Evolutionary conservation across 1,140 invertebrate species (phyloP), one percentile per base, ranked within the genome.

Genomic region (Varroa destructor): DNA sequence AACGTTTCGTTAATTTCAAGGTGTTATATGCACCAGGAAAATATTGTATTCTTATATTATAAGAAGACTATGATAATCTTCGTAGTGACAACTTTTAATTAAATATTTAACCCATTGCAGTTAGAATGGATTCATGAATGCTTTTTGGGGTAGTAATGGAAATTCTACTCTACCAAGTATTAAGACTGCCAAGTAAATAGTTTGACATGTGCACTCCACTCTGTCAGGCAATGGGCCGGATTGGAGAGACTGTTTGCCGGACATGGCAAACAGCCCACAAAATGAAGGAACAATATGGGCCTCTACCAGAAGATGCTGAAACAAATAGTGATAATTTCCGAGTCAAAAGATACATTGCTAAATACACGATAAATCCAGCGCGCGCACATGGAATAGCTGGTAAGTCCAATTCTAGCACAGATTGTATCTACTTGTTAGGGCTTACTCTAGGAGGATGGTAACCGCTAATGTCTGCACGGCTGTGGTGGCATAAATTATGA

Each of bases 331-430:
- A 81, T 74, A 81, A 81, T 72, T 36, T 77, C n/a, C 75, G 80
- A 71, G 79, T 78, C 0, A 76, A 75, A 51, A 73, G 79, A 37
- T 81, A 79, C 72, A 67, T 81, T 6, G 79, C 79, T 42, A 81
- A 81, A 73, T 81, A 81, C 73, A 81, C 80, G 2, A 77, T 81
- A 55, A 80, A 81, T 75, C 79, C 80, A 6, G 79, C 80, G 12
- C 76, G 80, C 0, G 77, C 78, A 25, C 77, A 79, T 72, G 80
- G 80, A 8, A 75, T 80, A 64, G 72, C 74, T 0, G 1, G 76
- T 81, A 51, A 80, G 80, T 56, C 79, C 79, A 1, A 71, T 81
- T 6, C 75, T 80, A 75, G 77, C 79, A 73, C 72, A 61, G 6
- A 25, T 46, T 1, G 1, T 2, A n/a, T 73, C 0, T 71, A 43